These are phyloP conservation scores for Achroia grisella DNA, from an alignment of 1,140 invertebrate genomes.

Conservation along the genomic window DNA sequence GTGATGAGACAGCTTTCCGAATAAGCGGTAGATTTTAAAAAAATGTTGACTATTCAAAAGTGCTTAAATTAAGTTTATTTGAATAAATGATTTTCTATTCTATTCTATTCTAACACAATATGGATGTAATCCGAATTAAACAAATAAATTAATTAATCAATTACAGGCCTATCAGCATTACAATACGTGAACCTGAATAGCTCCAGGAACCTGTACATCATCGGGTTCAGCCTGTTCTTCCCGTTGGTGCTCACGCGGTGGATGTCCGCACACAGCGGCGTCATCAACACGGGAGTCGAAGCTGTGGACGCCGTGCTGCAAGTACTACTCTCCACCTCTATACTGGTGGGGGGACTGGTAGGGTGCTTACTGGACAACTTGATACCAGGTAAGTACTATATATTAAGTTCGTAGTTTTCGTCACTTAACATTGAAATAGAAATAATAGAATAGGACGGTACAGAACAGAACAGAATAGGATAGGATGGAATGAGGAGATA, in stretches of 20 bases:
- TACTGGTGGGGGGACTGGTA: constrained; percentile 86
- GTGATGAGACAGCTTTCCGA: no score
- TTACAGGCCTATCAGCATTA: constrained; percentile 82
- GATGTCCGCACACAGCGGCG: constrained; percentile 79
- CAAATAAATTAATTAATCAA: background rate
- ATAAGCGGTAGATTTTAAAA: no score
- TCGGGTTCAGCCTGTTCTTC: constrained; percentile 92
- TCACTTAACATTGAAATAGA: no score
- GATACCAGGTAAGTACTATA: constrained; percentile 81
- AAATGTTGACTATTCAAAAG: no score
- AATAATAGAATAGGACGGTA: no score
- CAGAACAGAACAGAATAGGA: no score
- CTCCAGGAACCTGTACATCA: constrained; percentile 88
- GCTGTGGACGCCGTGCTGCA: constrained; percentile 83
- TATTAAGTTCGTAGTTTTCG: no score
- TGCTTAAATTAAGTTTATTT: no score
- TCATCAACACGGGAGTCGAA: constrained; percentile 82
- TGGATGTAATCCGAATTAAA: no score
- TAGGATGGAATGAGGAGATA: no score
- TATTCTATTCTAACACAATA: no score
- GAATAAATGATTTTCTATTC: no score
- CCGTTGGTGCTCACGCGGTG: constrained; percentile 86
- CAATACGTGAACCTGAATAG: constrained; percentile 89
- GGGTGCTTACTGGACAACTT: constrained; percentile 90
- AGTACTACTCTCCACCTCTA: constrained; percentile 88